These are phyloP conservation scores for Cepphus grylle DNA, from an alignment of 2,113 vertebrate genomes.

Conservation along the genomic window DNA sequence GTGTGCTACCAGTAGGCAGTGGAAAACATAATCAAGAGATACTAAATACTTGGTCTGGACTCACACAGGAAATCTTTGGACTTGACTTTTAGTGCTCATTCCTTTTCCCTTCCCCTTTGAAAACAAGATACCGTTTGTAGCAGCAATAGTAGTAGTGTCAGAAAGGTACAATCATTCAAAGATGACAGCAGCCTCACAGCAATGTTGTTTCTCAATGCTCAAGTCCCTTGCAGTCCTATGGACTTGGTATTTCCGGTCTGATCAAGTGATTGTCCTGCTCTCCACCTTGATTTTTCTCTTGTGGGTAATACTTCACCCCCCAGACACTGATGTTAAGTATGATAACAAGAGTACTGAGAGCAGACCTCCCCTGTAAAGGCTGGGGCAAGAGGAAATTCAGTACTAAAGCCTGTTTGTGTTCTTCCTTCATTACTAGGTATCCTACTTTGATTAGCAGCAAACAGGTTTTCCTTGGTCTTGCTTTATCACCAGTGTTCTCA, in stretches of 20 bases:
- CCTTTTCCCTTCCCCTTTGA: neutral
- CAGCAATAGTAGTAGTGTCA: neutral
- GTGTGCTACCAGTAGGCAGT: neutral
- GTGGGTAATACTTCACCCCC: neutral
- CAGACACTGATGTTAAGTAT: fast-evolving
- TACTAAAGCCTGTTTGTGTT: neutral
- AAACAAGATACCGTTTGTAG: neutral
- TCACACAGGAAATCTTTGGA: neutral
- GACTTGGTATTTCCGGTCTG: neutral
- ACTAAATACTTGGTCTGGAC: neutral
- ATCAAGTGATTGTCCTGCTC: neutral
- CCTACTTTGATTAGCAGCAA: neutral
- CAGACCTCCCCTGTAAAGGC: neutral
- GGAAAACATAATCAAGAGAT: neutral
- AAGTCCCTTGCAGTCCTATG: neutral
- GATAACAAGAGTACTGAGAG: neutral
- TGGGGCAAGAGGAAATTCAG: neutral
- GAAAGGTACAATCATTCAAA: neutral
- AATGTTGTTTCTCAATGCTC: neutral
- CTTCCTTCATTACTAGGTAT: neutral
- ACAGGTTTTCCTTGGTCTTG: neutral
- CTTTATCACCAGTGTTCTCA: neutral
- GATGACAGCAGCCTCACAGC: neutral
- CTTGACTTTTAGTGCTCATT: neutral
- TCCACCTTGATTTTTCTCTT: neutral